Evolutionary conservation across 2,888 invertebrate species (phyloP), one percentile per base, ranked within the genome.

Genomic region (Callimorpha dominula): DNA sequence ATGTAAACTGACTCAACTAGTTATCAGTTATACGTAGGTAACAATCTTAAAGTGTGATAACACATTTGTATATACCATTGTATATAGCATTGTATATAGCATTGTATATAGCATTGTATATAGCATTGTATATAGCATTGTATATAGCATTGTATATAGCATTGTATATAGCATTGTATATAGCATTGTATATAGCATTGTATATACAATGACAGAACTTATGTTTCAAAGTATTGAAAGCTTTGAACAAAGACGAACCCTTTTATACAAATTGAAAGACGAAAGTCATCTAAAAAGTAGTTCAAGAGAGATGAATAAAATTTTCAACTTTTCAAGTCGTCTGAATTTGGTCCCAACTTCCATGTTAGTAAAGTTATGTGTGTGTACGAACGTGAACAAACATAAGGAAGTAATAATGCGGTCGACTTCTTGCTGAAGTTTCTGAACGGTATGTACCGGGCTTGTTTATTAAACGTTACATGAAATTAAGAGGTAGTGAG

Each of bases 231-330:
- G 1, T 43, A 20, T 42, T 54, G 57, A 17, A 60, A 46, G 49
- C 60, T 11, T 46, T 68, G 15, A 68, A 60, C 4, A 31, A 17
- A 68, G 46, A 31, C 15, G 4, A 68, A 49, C 75, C 76, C 84
- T 84, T 83, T 84, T 77, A 83, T 77, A 68, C 73, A 77, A 77
- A 83, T 84, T 82, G 82, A 73, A 83, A 82, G 78, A 65, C 68
- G 72, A 81, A 80, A 78, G 75, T 73, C 71, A 17, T 20, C 65
- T 74, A 69, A 68, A 72, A 77, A 46, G 63, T 74, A 77, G 78
- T 81, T 82, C 74, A 77, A 81, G 69, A 76, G 76, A 81, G 72
- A 83, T 78, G 82, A 81, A 81, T 84, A 82, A 84, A 84, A 84
- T 82, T 79, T 82, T 71, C 71, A 82, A 81, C 69, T 81, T 79